Evolutionary conservation across 2,888 invertebrate genomes (phyloP).

Genomic region (Brachypalpus laphriformis): DNA sequence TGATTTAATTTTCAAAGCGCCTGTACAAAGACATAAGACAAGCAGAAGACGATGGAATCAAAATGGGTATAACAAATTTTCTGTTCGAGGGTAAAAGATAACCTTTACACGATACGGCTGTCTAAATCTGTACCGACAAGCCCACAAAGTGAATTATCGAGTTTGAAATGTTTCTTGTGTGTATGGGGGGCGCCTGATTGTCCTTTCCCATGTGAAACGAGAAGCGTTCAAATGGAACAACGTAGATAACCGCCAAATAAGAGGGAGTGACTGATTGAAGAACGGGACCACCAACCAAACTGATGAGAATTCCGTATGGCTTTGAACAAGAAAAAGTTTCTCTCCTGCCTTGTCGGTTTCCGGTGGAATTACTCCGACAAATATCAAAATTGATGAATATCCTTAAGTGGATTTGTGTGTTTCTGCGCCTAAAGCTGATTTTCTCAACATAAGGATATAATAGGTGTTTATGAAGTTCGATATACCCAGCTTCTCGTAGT

Average conservation of each 20-base stretch:
- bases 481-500: background rate
- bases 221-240: conserved; percentile 38
- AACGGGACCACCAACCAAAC: background rate
- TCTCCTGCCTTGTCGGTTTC: background rate
- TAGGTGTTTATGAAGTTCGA: background rate
- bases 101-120: conserved; percentile 15
- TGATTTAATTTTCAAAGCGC: conserved; percentile 40
- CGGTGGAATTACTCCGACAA: conserved; percentile 10
- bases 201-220: too few species aligned
- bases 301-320: background rate
- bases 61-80: conserved; percentile 13
- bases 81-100: conserved; percentile 7
- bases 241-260: conserved; percentile 13
- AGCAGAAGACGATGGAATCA: background rate
- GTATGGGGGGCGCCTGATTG: conserved; percentile 2
- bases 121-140: conserved; percentile 37
- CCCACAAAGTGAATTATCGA: conserved; percentile 61
- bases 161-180: conserved; percentile 24
- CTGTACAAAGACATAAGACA: background rate
- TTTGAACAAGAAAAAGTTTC: conserved; percentile 1
- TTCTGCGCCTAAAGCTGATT: background rate
- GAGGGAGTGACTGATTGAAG: conserved; percentile 19
- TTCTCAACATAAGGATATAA: background rate
- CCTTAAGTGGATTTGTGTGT: conserved; percentile 57
- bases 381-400: conserved; percentile 37